These are phyloP conservation scores for Pandion haliaetus DNA, from an alignment of 2,113 vertebrate genomes.

Conservation along the genomic window DNA sequence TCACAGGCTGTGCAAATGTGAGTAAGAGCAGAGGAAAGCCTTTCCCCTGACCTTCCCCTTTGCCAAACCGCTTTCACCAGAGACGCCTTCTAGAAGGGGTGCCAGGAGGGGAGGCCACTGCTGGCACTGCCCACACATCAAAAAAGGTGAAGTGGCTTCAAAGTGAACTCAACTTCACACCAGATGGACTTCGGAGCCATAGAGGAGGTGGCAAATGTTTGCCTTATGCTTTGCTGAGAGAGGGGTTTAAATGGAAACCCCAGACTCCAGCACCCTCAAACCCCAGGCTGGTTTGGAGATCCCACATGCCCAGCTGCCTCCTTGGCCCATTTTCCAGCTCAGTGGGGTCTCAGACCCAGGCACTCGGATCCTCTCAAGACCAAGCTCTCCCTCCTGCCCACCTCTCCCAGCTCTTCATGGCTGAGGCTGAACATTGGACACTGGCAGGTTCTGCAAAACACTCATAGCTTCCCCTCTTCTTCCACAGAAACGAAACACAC, in stretches of 20 bases:
- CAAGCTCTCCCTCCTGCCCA: background rate
- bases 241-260: background rate
- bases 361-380: background rate
- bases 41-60: background rate
- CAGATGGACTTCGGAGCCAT: background rate
- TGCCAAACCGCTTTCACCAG: background rate
- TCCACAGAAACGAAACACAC: background rate
- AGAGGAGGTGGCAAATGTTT: background rate
- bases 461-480: background rate
- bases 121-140: fast-evolving
- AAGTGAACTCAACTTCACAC: background rate
- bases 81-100: background rate
- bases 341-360: background rate
- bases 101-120: background rate
- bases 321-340: background rate
- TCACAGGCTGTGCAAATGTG: background rate
- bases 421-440: background rate
- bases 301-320: background rate
- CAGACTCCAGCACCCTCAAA: background rate
- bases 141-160: background rate
- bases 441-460: background rate
- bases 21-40: background rate
- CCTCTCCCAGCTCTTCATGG: background rate
- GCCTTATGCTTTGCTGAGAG: background rate
- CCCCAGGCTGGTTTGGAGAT: background rate